These are phyloP conservation scores for Mercenaria mercenaria DNA, from an alignment of 1,140 invertebrate species.

Conservation along the genomic window DNA sequence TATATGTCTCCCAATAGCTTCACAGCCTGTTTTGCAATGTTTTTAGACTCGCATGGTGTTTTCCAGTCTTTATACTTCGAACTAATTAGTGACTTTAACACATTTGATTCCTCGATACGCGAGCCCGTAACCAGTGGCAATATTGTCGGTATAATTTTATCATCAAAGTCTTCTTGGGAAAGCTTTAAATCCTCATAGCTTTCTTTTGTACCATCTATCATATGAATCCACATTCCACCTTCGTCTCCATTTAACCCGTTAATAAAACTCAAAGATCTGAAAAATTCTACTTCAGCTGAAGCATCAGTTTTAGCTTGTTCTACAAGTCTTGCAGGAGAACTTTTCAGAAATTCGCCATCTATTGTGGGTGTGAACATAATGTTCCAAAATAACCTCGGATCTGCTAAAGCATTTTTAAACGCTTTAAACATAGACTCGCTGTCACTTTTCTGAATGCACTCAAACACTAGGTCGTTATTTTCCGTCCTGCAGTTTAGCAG, in stretches of 20 bases:
- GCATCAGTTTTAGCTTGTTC: background rate
- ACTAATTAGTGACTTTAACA: background rate
- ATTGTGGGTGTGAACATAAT: slow-evolving; percentile 31
- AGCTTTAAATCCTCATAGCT: background rate
- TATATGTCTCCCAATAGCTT: background rate
- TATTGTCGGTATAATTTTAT: background rate
- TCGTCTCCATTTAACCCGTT: slow-evolving; percentile 35
- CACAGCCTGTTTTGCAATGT: background rate
- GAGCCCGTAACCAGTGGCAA: background rate
- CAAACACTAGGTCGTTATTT: background rate
- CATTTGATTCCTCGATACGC: background rate
- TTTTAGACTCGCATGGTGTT: background rate
- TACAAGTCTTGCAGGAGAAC: background rate
- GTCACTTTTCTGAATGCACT: background rate
- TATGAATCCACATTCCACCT: slow-evolving; percentile 14
- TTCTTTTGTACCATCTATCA: background rate
- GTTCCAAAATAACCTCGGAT: background rate
- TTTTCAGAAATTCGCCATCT: slow-evolving; percentile 4
- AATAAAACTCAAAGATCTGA: slow-evolving; percentile 2
- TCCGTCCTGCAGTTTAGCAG: background rate
- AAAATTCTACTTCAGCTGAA: slow-evolving; percentile 18
- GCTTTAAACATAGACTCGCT: background rate
- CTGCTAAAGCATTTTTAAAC: background rate
- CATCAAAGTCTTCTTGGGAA: background rate
- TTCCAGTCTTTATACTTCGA: slow-evolving; percentile 24